Evolutionary conservation across 2,797 vertebrate genomes (phyloP).

Genomic region (Acipenser ruthenus): DNA sequence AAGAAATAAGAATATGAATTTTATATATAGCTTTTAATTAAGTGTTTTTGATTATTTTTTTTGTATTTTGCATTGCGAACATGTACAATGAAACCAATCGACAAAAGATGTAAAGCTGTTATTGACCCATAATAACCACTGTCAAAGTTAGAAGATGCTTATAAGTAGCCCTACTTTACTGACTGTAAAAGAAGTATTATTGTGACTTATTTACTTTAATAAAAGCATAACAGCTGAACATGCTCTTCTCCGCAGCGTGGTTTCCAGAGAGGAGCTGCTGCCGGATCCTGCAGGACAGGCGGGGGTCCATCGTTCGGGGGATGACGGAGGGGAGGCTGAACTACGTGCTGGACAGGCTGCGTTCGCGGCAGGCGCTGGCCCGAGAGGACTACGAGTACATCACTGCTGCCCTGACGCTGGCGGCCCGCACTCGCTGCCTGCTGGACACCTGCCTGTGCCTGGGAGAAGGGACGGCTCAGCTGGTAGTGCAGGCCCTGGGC

Average conservation of each 20-base stretch:
- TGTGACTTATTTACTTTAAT: too few species aligned
- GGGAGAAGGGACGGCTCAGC: conserved; percentile 46
- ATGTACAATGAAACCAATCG: too few species aligned
- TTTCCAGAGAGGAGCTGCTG: conserved; percentile 22
- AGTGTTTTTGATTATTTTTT: too few species aligned
- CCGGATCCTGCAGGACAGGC: conserved; percentile 31
- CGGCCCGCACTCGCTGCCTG: conserved; percentile 40
- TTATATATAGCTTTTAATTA: too few species aligned
- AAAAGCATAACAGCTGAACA: too few species aligned
- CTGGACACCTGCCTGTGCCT: conserved; percentile 54
- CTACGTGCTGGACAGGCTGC: conserved; percentile 47
- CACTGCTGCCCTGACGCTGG: conserved; percentile 40
- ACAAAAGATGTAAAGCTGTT: too few species aligned
- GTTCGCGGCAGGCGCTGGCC: conserved; percentile 35
- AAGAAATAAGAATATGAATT: too few species aligned
- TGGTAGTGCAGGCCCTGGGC: conserved; percentile 34
- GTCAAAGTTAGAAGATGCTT: neutral
- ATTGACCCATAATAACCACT: neutral
- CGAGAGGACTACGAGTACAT: conserved; percentile 50
- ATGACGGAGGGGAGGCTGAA: conserved; percentile 63
- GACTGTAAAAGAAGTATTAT: neutral
- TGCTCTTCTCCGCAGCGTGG: conserved; percentile 21
- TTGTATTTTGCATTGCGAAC: too few species aligned
- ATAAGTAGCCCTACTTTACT: conserved; percentile 9
- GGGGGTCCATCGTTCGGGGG: conserved; percentile 37